Conservation (phyloP, 2,113 vertebrate genomes). For the Herpailurus yagouaroundi region DNA sequence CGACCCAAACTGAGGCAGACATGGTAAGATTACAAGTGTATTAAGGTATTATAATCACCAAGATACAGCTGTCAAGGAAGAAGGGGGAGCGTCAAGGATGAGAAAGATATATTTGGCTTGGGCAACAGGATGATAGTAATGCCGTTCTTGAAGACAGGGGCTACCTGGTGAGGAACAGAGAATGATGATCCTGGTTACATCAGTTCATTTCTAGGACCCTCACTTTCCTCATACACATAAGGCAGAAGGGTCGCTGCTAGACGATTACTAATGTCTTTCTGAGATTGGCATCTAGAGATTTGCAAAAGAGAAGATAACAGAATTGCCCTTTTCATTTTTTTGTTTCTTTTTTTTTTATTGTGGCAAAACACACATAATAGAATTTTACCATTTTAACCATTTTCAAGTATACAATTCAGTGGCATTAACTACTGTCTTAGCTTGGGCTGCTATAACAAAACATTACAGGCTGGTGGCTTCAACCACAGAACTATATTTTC, state of each 20-base stretch:
- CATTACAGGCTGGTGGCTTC: neutral
- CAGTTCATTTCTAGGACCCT: neutral
- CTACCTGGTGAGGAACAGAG: neutral
- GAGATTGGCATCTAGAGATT: neutral
- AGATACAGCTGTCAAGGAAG: neutral
- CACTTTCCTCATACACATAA: neutral
- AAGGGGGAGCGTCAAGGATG: neutral
- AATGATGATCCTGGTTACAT: neutral
- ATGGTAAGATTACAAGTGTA: neutral
- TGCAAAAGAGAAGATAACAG: conserved; percentile 20
- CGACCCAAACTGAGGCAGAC: neutral
- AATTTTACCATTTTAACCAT: neutral
- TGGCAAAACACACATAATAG: neutral
- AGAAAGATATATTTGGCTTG: neutral
- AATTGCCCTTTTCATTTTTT: conserved; percentile 1
- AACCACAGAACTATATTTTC: neutral
- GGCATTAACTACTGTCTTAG: neutral
- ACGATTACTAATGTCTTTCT: conserved; percentile 13
- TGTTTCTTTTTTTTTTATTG: neutral
- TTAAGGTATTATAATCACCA: neutral
- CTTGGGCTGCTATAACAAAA: conserved; percentile 1
- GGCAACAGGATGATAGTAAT: neutral
- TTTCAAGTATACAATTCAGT: neutral
- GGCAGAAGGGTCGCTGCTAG: neutral
- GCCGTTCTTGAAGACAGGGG: neutral